These are phyloP conservation scores for Mola mola DNA, from an alignment of 2,113 vertebrate species.

Conservation along the genomic window DNA sequence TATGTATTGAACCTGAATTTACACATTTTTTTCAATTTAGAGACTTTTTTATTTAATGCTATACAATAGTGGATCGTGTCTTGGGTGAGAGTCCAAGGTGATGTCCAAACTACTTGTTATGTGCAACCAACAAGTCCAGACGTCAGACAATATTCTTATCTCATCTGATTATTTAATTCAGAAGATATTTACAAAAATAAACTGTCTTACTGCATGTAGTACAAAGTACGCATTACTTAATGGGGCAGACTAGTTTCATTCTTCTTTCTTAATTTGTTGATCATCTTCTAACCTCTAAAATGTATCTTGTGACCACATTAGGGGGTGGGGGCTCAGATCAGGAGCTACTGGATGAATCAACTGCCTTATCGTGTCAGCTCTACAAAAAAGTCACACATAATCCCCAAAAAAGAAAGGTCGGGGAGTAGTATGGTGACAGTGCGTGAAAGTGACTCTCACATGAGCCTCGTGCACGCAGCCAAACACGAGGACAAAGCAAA, in stretches of 20 bases:
- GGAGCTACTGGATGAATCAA: not conserved
- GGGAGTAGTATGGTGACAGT: not conserved
- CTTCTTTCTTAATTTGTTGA: not conserved
- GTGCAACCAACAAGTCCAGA: too few species aligned
- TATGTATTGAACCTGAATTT: too few species aligned
- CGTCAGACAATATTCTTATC: too few species aligned
- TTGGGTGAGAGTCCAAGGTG: too few species aligned
- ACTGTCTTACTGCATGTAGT: not conserved
- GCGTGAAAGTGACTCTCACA: constrained; percentile 5
- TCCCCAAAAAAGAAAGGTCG: not conserved
- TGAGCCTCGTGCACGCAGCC: constrained; percentile 4
- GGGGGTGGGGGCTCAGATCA: not conserved
- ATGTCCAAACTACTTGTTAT: too few species aligned
- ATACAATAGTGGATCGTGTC: too few species aligned
- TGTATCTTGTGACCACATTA: not conserved
- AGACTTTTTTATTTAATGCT: too few species aligned
- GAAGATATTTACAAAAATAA: not conserved
- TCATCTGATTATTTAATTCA: too few species aligned
- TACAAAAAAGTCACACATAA: not conserved
- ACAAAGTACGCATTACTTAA: too few species aligned
- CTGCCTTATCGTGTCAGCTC: not conserved
- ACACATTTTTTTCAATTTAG: too few species aligned
- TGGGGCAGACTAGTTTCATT: not conserved
- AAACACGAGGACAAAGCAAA: constrained; percentile 48
- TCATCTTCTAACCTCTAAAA: not conserved